Base-by-base conservation (phyloP, 2,888 invertebrate genomes). In the Laspeyria flexula region DNA sequence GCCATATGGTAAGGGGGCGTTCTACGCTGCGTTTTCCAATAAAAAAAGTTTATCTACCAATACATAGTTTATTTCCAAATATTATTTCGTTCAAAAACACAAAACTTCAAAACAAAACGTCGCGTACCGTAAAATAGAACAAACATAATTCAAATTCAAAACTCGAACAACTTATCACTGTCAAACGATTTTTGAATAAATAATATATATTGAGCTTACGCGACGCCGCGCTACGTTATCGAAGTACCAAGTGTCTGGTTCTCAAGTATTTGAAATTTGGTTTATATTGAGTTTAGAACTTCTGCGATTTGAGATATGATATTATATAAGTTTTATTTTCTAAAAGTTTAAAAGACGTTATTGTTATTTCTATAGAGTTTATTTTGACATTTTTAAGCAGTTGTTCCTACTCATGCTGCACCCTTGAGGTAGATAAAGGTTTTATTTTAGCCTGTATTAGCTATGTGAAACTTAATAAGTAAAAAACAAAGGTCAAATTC, bases 161-260 rank as follows among this genome's bases (percentile, higher is more conserved):
- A 34, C 34, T 34, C 15, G n/a, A 34, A 30, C 18, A 9, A 34
- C 34, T 34, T 34, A 34, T 34, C 34, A 34, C 0, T 34, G 34
- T 34, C 31, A 15, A 42, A 30, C 29, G 44, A 58, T 48, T 43
- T 16, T 15, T 34, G 34, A 34, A 34, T 34, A 34, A 34, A 34
- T 9, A 31, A 13, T 31, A 31, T 30, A n/a, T 25, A 25, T 7
- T 6, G 7, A 13, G 31, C 31, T 13, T 31, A 31, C 31, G 31
- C 31, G 9, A 31, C 31, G 13, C 7, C 7, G 13, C 6, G 31
- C 11, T n/a, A 13, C 31, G 31, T 13, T 13, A 31, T 31, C 7
- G 31, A 12, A 31, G 1, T 13, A 4, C 31, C 31, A n/a, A n/a
- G 13, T 5, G 7, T 12, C 13, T 9, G 13, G 9, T 1, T 7